Conservation (phyloP, 2,888 invertebrate genomes). For the Standfussiana lucernea region DNA sequence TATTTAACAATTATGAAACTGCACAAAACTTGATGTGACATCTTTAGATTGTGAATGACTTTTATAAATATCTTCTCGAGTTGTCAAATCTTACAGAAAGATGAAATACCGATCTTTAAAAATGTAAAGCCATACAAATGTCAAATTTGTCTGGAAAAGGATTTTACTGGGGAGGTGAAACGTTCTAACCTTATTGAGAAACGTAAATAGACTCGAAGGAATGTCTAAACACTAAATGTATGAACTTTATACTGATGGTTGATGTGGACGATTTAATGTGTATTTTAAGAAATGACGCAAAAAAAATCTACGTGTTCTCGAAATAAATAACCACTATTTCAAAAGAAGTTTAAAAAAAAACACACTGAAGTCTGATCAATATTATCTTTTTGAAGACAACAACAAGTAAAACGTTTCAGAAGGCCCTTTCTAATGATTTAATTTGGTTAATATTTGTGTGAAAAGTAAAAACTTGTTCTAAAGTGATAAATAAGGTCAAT, state of each 20-base stretch:
- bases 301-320: not conserved
- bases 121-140: not conserved
- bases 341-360: not conserved
- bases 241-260: not conserved
- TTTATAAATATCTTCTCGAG: not conserved
- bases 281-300: not conserved
- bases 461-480: not conserved
- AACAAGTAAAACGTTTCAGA: not conserved
- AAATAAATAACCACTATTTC: not conserved
- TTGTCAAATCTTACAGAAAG: not conserved
- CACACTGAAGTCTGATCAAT: slow-evolving; percentile 19
- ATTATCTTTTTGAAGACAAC: not conserved
- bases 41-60: slow-evolving; percentile 34
- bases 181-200: not conserved
- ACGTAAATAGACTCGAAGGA: not conserved
- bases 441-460: slow-evolving; percentile 3
- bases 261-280: not conserved
- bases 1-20: slow-evolving; percentile 1
- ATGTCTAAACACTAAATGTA: not conserved
- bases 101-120: not conserved
- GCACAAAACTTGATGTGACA: slow-evolving; percentile 38
- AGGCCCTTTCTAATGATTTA: not conserved
- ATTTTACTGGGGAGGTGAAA: not conserved
- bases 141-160: not conserved
- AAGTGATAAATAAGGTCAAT: not conserved